These are phyloP conservation scores for Actinernus sp. DNA, from an alignment of 92 coral and sea anemone species.

Conservation along the genomic window DNA sequence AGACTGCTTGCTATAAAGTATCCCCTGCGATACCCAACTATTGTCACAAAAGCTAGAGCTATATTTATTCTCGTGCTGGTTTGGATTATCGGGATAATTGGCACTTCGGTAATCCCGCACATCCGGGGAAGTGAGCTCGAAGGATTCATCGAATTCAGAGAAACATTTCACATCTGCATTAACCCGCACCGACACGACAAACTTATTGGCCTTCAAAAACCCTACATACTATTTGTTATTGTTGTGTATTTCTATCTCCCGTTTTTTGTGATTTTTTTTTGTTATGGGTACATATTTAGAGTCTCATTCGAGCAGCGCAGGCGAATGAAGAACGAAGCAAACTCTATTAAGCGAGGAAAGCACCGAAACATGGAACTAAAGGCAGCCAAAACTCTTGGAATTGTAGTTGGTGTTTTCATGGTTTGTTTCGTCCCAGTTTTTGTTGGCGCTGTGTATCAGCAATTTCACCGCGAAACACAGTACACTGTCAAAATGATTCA, in stretches of 20 bases:
- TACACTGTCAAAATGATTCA: slow-evolving; percentile 8
- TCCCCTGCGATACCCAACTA: slow-evolving; percentile 57
- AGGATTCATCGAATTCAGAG: slow-evolving; percentile 59
- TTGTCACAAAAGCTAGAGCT: slow-evolving; percentile 37
- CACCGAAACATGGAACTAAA: slow-evolving; percentile 41
- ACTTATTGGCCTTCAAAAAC: slow-evolving; percentile 30
- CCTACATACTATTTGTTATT: slow-evolving; percentile 33
- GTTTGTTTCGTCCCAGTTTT: slow-evolving; percentile 58
- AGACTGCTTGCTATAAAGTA: slow-evolving; percentile 55
- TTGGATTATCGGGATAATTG: slow-evolving; percentile 33
- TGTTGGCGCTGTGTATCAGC: slow-evolving; percentile 52
- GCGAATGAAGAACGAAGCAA: slow-evolving; percentile 29
- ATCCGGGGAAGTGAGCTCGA: slow-evolving; percentile 31
- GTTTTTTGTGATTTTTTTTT: slow-evolving; percentile 25
- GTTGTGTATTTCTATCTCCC: slow-evolving; percentile 40
- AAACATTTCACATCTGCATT: slow-evolving; percentile 60
- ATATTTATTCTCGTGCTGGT: slow-evolving; percentile 6
- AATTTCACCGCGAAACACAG: slow-evolving; percentile 13
- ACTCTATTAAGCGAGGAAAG: slow-evolving; percentile 21
- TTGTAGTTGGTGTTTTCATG: slow-evolving; percentile 53
- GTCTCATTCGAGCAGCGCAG: slow-evolving; percentile 54
- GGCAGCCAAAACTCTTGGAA: slow-evolving; percentile 55
- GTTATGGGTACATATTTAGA: slow-evolving; percentile 57
- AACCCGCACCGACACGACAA: slow-evolving; percentile 10
- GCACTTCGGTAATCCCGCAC: slow-evolving; percentile 51